These are phyloP conservation scores for Cassiopea andromeda DNA, from an alignment of 30 jellyfish, hydroid and myxozoan genomes.

Conservation along the genomic window DNA sequence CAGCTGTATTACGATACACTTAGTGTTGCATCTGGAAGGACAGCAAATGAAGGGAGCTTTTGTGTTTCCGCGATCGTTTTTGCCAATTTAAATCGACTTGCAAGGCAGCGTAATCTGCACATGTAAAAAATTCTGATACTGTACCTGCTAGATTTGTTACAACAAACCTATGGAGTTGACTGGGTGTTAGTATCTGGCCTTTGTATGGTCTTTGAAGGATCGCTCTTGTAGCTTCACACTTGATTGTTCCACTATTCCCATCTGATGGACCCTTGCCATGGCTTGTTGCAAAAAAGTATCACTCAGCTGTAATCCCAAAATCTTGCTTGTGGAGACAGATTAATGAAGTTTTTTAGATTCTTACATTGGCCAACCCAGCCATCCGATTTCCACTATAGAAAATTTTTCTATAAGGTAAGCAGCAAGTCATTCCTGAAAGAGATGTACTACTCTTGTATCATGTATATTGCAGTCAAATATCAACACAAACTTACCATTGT, in stretches of 20 bases:
- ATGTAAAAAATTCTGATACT: background rate
- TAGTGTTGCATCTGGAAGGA: background rate
- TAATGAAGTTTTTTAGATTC: too few species aligned
- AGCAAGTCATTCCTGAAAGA: constrained; percentile 15
- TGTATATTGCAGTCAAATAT: constrained; percentile 42
- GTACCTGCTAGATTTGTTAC: background rate
- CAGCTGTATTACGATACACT: background rate
- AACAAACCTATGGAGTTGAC: constrained; percentile 17
- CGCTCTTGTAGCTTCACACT: constrained; percentile 44
- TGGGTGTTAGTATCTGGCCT: constrained; percentile 9
- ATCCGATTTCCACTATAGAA: background rate
- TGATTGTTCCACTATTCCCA: constrained; percentile 70
- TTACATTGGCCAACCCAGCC: too few species aligned
- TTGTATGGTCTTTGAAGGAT: constrained; percentile 34
- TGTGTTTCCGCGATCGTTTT: constrained; percentile 45
- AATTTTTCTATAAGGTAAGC: background rate
- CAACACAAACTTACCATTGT: background rate
- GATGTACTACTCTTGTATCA: constrained; percentile 47
- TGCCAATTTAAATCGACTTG: constrained; percentile 3
- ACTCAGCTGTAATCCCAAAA: too few species aligned
- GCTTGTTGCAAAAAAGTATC: too few species aligned
- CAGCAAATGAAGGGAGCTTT: constrained; percentile 20
- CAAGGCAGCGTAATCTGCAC: constrained; percentile 1
- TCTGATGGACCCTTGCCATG: too few species aligned
- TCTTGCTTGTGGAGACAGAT: too few species aligned